These are phyloP conservation scores for Carlito syrichta DNA, from an alignment of 2,113 vertebrate species.

Conservation along the genomic window DNA sequence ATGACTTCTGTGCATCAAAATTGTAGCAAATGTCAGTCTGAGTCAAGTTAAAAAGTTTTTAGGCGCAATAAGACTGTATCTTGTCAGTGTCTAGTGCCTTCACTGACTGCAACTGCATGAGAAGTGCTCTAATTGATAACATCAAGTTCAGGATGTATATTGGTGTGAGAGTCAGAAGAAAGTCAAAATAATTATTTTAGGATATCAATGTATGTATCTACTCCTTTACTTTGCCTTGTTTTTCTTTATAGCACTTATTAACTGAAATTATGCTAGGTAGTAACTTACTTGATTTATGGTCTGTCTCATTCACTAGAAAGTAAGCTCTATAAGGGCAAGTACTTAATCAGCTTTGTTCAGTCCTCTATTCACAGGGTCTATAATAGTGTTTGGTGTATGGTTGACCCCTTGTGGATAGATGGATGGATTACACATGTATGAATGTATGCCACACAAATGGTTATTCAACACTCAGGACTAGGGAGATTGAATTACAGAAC, in stretches of 20 bases:
- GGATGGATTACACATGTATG: fast-evolving
- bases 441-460: not conserved
- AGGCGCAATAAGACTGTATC: fast-evolving
- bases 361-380: not conserved
- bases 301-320: not conserved
- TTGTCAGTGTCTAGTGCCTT: not conserved
- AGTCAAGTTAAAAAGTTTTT: not conserved
- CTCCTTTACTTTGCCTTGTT: not conserved
- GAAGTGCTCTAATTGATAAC: not conserved
- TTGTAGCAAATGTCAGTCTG: not conserved
- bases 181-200: not conserved
- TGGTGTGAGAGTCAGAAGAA: not conserved
- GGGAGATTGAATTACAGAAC: not conserved
- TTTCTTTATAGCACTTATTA: not conserved
- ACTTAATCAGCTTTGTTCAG: not conserved
- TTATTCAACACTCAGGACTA: not conserved
- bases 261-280: not conserved
- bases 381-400: too few species aligned
- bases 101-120: not conserved
- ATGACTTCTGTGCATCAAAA: not conserved
- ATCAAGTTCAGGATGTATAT: not conserved
- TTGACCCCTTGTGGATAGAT: not conserved
- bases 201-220: not conserved
- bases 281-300: not conserved
- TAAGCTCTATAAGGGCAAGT: not conserved